These are phyloP conservation scores for Cavia porcellus DNA, from an alignment of 2,113 vertebrate genomes.

Conservation along the genomic window DNA sequence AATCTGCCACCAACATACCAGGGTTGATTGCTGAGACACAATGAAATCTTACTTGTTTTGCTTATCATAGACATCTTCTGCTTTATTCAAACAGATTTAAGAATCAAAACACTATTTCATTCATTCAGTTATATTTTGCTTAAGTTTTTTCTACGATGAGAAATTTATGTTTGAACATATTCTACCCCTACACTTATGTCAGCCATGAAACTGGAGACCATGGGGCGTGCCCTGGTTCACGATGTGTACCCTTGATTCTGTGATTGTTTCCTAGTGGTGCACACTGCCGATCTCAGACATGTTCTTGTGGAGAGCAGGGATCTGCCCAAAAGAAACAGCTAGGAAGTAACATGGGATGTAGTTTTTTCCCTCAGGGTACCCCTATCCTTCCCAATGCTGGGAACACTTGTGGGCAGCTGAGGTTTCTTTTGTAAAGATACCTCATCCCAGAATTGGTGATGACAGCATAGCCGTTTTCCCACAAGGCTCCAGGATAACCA, in stretches of 20 bases:
- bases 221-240: too few species aligned
- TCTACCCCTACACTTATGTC: neutral
- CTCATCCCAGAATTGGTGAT: neutral
- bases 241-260: neutral
- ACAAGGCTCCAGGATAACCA: neutral
- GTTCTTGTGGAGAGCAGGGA: neutral
- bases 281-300: neutral
- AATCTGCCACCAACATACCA: neutral
- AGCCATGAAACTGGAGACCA: neutral
- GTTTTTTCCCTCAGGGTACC: neutral
- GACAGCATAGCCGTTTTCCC: neutral
- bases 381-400: neutral
- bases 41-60: neutral
- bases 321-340: neutral
- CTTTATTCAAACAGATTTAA: neutral
- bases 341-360: too few species aligned
- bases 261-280: neutral
- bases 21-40: neutral
- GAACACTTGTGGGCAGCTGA: neutral
- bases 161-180: neutral
- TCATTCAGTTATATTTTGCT: neutral
- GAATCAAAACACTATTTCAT: neutral
- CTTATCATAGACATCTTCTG: neutral
- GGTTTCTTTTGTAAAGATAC: neutral
- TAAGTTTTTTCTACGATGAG: neutral